Conservation (phyloP, 2,888 invertebrate species). For the Bhutanitis thaidina region DNA sequence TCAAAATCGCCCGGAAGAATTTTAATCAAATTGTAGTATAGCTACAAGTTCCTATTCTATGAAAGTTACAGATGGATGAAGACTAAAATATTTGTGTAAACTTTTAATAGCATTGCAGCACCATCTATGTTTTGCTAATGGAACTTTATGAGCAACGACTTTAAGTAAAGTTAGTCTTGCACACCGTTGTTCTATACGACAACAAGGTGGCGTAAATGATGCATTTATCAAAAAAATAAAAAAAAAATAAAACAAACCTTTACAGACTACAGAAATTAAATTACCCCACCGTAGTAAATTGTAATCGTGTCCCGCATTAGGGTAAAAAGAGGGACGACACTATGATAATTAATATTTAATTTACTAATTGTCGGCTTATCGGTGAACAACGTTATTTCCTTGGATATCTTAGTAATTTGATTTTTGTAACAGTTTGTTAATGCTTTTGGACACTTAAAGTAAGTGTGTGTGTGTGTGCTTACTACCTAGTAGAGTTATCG, state of each 20-base stretch:
- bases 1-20: too few species aligned
- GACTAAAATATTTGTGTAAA: too few species aligned
- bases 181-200: not conserved
- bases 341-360: conserved; percentile 31
- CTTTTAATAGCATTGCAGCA: too few species aligned
- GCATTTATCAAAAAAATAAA: not conserved
- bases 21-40: too few species aligned
- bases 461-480: too few species aligned
- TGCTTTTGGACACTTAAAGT: not conserved
- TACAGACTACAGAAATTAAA: not conserved
- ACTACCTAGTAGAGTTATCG: too few species aligned
- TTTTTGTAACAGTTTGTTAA: not conserved
- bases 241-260: not conserved
- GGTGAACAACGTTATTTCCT: not conserved
- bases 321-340: conserved; percentile 14
- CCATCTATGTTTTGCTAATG: not conserved
- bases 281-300: conserved; percentile 4
- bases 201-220: conserved; percentile 3
- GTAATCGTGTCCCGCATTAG: conserved; percentile 37
- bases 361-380: conserved; percentile 13
- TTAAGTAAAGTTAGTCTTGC: not conserved
- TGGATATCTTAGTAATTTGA: not conserved
- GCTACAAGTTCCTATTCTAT: too few species aligned
- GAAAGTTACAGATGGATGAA: too few species aligned
- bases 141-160: not conserved